Base-by-base conservation (phyloP, 2,888 invertebrate genomes). In the Stenoptilia bipunctidactyla region DNA sequence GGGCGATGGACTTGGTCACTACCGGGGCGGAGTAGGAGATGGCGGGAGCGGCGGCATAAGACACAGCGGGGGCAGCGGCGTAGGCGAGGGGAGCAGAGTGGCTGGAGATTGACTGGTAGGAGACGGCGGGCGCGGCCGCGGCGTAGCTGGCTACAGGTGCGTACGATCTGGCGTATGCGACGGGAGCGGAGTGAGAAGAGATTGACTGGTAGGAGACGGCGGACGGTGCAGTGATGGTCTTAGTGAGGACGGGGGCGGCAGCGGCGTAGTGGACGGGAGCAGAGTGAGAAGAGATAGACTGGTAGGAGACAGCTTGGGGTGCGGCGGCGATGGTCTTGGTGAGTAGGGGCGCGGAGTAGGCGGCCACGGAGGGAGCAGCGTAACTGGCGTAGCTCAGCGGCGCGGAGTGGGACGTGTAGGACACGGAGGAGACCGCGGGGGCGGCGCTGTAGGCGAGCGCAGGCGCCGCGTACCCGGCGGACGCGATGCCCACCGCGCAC, bases 401-500 rank as follows among this genome's bases (percentile, higher is more conserved):
- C 9, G 30, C 30, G 30, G 30, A 4, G 30, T 30, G 30, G 12
- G 30, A 30, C 12, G 30, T 30, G 30, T 30, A 30, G 30, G 30
- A 30, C 30, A 30, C 30, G 30, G 30, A 30, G 2, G 60, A 53
- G 4, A 63, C 50, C 4, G 65, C 44, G 15, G 42, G 39, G 27
- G 41, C 15, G 30, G 42, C 30, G 27, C 61, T 52, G 51, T 63
- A 57, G 36, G 60, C 43, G 12, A 63, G 48, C 72, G 27, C 72
- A 72, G 65, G 48, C 72, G 27, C 72, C 72, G 65, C 63, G 15
- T 65, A 71, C 47, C 90, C 89, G 41, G 89, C 89, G 58, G 84
- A 85, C 56, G 86, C 87, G 48, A 85, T 76, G 53, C 88, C 86
- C 68, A 87, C 82, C 53, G 84, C 73, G 61, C 88, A 84, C 60